Evolutionary conservation across 2,888 invertebrate genomes (phyloP).

Genomic region (Pterostichus niger): DNA sequence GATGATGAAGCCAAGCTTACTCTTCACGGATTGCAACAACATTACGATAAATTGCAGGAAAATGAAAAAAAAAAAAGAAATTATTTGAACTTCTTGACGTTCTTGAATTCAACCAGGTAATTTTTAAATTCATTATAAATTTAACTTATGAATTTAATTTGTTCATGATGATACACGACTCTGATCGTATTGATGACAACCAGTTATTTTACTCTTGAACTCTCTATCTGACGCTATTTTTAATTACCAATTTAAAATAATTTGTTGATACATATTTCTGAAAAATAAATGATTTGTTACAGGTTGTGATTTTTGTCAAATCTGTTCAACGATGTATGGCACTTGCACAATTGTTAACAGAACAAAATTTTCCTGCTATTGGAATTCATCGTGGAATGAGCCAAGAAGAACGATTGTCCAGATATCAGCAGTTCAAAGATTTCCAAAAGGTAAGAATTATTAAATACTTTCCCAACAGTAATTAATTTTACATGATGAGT

Average conservation of each 20-base stretch:
- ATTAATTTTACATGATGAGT: slow-evolving; percentile 71
- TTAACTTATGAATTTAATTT: background rate
- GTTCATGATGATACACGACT: slow-evolving; percentile 49
- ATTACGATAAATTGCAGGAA: slow-evolving; percentile 99
- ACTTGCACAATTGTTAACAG: slow-evolving; percentile 94
- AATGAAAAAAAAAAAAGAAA: slow-evolving; percentile 99
- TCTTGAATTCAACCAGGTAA: slow-evolving; percentile 98
- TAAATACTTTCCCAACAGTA: background rate
- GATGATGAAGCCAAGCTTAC: slow-evolving; percentile 99
- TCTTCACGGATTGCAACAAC: slow-evolving; percentile 98
- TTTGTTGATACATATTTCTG: slow-evolving; percentile 36
- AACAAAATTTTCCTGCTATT: slow-evolving; percentile 99
- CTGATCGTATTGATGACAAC: slow-evolving; percentile 54
- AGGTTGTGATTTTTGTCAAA: slow-evolving; percentile 99
- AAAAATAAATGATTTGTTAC: slow-evolving; percentile 67
- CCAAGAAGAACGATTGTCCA: slow-evolving; percentile 96
- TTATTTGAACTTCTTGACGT: slow-evolving; percentile 98
- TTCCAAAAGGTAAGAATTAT: slow-evolving; percentile 89
- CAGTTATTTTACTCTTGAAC: slow-evolving; percentile 72
- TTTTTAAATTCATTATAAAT: slow-evolving; percentile 50
- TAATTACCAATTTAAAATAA: slow-evolving; percentile 36
- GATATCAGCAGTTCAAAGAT: slow-evolving; percentile 99
- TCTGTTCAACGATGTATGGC: slow-evolving; percentile 99
- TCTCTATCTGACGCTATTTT: slow-evolving; percentile 74
- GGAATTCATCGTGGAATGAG: slow-evolving; percentile 99